Conservation (phyloP, 2,888 invertebrate species). For the Sminthurinus aureus region DNA sequence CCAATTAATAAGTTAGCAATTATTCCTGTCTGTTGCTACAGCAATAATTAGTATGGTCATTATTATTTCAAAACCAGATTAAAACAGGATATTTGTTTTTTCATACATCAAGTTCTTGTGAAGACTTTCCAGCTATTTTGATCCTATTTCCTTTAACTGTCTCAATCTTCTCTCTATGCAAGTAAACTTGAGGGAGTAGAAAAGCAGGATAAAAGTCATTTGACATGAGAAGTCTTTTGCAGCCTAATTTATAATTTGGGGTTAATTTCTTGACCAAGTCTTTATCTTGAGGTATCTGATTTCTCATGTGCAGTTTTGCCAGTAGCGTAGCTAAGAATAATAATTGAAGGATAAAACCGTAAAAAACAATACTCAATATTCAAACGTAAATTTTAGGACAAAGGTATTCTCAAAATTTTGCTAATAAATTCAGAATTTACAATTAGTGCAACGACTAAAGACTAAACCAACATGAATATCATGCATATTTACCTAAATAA, state of each 20-base stretch:
- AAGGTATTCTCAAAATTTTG: too few relatives aligned
- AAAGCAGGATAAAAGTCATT: conserved; percentile 49
- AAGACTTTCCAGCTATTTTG: not conserved
- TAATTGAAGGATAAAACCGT: too few relatives aligned
- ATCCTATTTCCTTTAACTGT: not conserved
- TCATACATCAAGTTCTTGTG: conserved; percentile 5
- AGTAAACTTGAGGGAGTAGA: conserved; percentile 41
- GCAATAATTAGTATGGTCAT: too few relatives aligned
- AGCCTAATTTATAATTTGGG: conserved; percentile 51
- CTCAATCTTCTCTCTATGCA: not conserved
- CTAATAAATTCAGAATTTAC: too few relatives aligned
- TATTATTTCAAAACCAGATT: too few relatives aligned
- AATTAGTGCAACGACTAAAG: too few relatives aligned
- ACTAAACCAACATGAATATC: too few relatives aligned
- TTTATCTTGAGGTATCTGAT: conserved; percentile 29
- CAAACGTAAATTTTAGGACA: not conserved
- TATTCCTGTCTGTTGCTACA: too few relatives aligned
- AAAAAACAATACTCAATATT: not conserved
- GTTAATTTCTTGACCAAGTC: conserved; percentile 40
- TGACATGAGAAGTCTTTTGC: conserved; percentile 51
- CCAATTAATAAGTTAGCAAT: too few relatives aligned
- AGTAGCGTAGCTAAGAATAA: too few relatives aligned
- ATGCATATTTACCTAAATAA: not conserved
- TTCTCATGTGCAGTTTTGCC: not conserved
- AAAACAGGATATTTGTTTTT: too few relatives aligned